These are phyloP conservation scores for Diadegma fenestrale DNA, from an alignment of 2,888 invertebrate species.

Conservation along the genomic window DNA sequence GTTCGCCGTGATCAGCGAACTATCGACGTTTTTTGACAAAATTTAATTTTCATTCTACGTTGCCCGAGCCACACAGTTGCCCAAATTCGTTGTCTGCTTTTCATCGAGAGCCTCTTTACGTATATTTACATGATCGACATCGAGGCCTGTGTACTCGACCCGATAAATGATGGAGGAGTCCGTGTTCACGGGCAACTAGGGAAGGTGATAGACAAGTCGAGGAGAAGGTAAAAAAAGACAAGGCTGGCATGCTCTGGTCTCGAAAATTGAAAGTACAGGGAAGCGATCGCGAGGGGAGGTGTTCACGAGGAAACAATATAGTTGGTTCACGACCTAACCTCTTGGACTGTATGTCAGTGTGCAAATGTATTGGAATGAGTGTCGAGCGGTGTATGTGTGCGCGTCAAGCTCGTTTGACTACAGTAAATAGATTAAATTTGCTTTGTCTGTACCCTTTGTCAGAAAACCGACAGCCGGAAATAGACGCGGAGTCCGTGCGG, in stretches of 20 bases:
- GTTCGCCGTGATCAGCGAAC: too few species aligned
- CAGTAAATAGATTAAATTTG: slow-evolving; percentile 81
- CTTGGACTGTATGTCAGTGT: slow-evolving; percentile 20
- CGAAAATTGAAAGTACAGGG: slow-evolving; percentile 50
- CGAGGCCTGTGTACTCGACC: slow-evolving; percentile 9
- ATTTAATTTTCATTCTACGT: too few species aligned
- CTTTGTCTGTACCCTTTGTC: slow-evolving; percentile 76
- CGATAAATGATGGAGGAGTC: not conserved
- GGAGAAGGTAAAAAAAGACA: slow-evolving; percentile 43
- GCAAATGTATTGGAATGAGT: slow-evolving; percentile 18
- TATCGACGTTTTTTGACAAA: too few species aligned
- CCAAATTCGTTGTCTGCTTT: not conserved
- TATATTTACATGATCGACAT: not conserved
- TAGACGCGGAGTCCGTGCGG: slow-evolving; percentile 60
- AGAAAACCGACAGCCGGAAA: slow-evolving; percentile 70
- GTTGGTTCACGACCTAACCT: slow-evolving; percentile 41
- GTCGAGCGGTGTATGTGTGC: slow-evolving; percentile 4
- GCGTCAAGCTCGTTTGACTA: slow-evolving; percentile 64
- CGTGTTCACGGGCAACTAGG: not conserved
- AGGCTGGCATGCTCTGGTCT: slow-evolving; percentile 25
- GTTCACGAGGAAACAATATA: slow-evolving; percentile 22
- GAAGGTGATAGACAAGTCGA: not conserved
- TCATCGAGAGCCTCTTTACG: not conserved
- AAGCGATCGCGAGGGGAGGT: not conserved
- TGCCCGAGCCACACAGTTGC: not conserved